phyloP scores from a whole-genome alignment of 2,113 vertebrate genomes.

The Salvelinus alpinus region DNA sequence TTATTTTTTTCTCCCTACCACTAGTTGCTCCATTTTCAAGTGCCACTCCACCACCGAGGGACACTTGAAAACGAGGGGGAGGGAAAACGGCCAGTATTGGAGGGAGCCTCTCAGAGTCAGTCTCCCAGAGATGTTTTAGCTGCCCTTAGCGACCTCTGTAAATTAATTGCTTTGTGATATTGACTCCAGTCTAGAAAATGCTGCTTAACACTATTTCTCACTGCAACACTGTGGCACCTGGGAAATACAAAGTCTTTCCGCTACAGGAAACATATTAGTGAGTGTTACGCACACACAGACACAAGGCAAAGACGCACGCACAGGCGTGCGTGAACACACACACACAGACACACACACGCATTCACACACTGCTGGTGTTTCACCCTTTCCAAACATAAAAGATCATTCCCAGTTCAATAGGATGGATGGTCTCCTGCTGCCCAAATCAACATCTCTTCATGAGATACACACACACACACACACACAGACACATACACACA shows the following conservation, averaged over 20 bases:
- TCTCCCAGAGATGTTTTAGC: not conserved
- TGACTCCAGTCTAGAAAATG: not conserved
- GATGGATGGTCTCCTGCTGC: slow-evolving; percentile 52
- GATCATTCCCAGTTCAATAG: slow-evolving; percentile 23
- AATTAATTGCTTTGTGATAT: not conserved
- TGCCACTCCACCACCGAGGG: too few species aligned
- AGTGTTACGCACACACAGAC: not conserved
- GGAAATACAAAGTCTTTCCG: not conserved
- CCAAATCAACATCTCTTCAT: slow-evolving; percentile 63
- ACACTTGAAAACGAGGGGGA: too few species aligned
- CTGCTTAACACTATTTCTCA: not conserved
- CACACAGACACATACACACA: not conserved
- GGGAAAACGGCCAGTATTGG: too few species aligned
- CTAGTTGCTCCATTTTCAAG: too few species aligned
- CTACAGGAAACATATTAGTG: not conserved
- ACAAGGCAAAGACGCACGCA: not conserved
- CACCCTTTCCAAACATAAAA: not conserved
- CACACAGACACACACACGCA: not conserved
- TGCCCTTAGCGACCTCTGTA: too few species aligned
- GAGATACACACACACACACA: slow-evolving; percentile 3
- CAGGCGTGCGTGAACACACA: not conserved
- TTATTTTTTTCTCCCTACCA: too few species aligned
- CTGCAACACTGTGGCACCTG: not conserved
- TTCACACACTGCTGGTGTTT: not conserved
- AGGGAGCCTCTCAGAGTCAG: not conserved